These are phyloP conservation scores for Orius laevigatus DNA, from an alignment of 1,140 invertebrate genomes.

Conservation along the genomic window DNA sequence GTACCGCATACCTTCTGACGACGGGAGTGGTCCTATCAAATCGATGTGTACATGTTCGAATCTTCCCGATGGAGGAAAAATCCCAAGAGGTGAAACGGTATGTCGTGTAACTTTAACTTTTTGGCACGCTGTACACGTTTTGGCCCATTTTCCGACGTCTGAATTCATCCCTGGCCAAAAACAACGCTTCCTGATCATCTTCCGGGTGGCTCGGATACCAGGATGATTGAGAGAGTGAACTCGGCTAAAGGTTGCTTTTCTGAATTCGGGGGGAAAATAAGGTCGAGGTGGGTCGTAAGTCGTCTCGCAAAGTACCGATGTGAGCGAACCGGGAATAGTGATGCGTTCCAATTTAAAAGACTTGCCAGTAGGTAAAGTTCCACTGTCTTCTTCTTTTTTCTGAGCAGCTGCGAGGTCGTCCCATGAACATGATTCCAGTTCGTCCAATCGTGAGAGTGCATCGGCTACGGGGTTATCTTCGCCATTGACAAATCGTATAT, in stretches of 20 bases:
- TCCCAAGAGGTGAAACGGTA: not conserved
- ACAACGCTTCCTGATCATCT: not conserved
- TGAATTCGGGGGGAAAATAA: too few species aligned
- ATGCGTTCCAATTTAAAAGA: not conserved
- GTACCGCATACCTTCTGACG: constrained; percentile 24
- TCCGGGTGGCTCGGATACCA: not conserved
- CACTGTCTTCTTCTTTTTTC: not conserved
- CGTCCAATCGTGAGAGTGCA: too few species aligned
- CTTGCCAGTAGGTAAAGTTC: not conserved
- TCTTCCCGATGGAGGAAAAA: not conserved
- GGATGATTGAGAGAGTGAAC: not conserved
- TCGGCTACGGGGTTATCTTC: too few species aligned
- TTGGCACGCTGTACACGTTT: not conserved
- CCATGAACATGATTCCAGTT: too few species aligned
- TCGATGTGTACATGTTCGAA: constrained; percentile 11
- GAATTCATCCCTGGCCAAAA: not conserved
- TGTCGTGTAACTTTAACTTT: not conserved
- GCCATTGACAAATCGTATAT: constrained; percentile 24
- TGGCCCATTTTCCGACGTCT: not conserved
- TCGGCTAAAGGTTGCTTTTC: too few species aligned
- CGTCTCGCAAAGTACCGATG: not conserved
- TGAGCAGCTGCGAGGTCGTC: not conserved
- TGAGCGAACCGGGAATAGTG: not conserved
- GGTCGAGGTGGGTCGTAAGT: not conserved
- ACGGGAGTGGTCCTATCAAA: constrained; percentile 28